Percentiles rank a stretch among this genome's conserved stretches.
Evolutionary conservation across 2,888 invertebrate species (phyloP).

Genomic region (Lepidocyrtinus sp.): DNA sequence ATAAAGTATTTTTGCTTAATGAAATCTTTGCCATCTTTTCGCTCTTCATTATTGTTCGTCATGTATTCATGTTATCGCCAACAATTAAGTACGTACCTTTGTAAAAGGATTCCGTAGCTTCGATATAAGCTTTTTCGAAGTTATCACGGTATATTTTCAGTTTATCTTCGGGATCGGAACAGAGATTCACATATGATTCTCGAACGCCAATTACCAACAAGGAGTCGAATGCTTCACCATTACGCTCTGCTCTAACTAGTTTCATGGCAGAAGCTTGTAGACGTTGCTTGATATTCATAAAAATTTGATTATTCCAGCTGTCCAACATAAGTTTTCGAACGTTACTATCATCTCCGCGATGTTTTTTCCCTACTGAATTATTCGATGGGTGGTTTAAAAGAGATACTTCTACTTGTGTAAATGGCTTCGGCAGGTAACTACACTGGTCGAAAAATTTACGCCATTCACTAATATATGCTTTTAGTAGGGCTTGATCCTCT

Average conservation of each 20-base stretch:
- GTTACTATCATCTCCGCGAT: conserved; percentile 86
- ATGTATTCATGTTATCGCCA: too few relatives aligned
- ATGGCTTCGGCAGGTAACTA: conserved; percentile 96
- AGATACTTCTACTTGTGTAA: conserved; percentile 91
- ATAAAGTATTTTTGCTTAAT: too few relatives aligned
- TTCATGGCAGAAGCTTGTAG: conserved; percentile 98
- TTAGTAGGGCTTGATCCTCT: conserved; percentile 95
- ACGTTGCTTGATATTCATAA: conserved; percentile 93
- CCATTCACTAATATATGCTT: conserved; percentile 99
- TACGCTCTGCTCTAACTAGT: conserved; percentile 95
- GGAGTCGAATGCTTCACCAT: conserved; percentile 98
- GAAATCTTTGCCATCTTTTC: conserved; percentile 91
- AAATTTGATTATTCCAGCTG: conserved; percentile 98
- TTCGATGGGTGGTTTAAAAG: conserved; percentile 77
- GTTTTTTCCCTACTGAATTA: conserved; percentile 74
- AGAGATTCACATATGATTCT: conserved; percentile 97
- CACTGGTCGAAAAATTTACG: conserved; percentile 98
- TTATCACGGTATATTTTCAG: conserved; percentile 96
- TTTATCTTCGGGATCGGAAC: conserved; percentile 93
- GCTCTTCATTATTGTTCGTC: conserved; percentile 96
- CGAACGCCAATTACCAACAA: conserved; percentile 97
- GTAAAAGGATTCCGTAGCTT: conserved; percentile 95
- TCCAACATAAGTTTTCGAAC: conserved; percentile 96
- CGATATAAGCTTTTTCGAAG: conserved; percentile 97
- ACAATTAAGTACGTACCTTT: too few relatives aligned